A percentile compares a stretch with the other conserved stretches of the same genome.
These are phyloP conservation scores for Venusia cambrica DNA, from an alignment of 2,888 invertebrate species.

Conservation along the genomic window DNA sequence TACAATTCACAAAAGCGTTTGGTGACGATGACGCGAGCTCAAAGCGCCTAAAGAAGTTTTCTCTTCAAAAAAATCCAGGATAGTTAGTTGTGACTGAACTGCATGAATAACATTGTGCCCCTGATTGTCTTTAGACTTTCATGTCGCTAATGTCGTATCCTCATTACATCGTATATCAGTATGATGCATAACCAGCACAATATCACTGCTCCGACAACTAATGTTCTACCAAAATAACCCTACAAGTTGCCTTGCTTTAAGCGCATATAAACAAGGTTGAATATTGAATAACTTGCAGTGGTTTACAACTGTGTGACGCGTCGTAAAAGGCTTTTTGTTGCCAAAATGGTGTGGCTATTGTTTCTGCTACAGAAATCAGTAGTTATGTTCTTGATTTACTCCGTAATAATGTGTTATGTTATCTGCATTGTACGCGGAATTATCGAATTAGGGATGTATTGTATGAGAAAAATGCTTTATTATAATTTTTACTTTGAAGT, in stretches of 20 bases:
- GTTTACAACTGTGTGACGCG: slow-evolving; percentile 8
- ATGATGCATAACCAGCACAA: slow-evolving; percentile 42
- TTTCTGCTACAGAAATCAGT: slow-evolving; percentile 38
- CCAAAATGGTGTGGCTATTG: slow-evolving; percentile 33
- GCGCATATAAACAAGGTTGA: slow-evolving; percentile 11
- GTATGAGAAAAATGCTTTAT: no score
- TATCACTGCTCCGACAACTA: slow-evolving; percentile 41
- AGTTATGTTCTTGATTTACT: slow-evolving; percentile 32
- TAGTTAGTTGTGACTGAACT: no score
- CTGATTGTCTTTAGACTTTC: slow-evolving; percentile 32
- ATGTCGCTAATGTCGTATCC: slow-evolving; percentile 40
- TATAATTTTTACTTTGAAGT: no score
- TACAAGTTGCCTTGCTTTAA: no score
- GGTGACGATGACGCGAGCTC: no score
- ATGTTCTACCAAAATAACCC: slow-evolving; percentile 32
- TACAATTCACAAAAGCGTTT: no score
- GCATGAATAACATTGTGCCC: no score
- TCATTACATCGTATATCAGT: slow-evolving; percentile 51
- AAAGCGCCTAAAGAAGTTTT: no score
- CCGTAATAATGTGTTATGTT: slow-evolving; percentile 22
- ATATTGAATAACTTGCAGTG: slow-evolving; percentile 3
- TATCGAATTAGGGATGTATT: slow-evolving; percentile 19
- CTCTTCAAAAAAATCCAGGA: no score
- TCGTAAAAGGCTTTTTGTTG: slow-evolving; percentile 34
- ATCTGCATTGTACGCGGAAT: slow-evolving; percentile 6